Conservation (phyloP, 2,888 invertebrate species). For the Caenorhabditis zanzibari region DNA sequence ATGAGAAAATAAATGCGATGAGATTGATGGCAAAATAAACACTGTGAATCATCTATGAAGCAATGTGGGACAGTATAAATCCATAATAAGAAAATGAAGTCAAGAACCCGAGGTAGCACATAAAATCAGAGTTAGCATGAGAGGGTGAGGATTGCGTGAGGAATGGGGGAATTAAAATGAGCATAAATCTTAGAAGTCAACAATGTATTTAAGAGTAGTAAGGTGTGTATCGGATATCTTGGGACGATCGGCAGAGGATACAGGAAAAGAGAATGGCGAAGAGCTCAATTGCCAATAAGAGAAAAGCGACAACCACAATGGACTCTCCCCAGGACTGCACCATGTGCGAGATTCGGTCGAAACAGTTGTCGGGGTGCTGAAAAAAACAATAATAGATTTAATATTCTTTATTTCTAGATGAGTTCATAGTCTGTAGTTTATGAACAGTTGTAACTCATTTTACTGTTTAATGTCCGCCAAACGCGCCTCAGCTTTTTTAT, state of each 20-base stretch:
- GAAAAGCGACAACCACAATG: conserved; percentile 68
- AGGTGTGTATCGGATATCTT: conserved; percentile 73
- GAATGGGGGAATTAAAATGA: conserved; percentile 24
- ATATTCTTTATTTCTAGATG: neutral
- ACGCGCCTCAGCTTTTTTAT: no score
- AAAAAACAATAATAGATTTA: conserved; percentile 18
- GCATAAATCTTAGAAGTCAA: neutral
- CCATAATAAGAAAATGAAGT: neutral
- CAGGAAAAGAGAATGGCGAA: conserved; percentile 80
- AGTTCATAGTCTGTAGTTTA: neutral
- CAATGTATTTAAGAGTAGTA: conserved; percentile 69
- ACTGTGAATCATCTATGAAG: neutral
- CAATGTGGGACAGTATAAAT: neutral
- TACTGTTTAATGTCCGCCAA: no score
- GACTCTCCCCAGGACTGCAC: conserved; percentile 74
- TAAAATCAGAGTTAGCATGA: conserved; percentile 34
- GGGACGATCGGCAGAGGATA: conserved; percentile 78
- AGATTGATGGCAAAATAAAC: conserved; percentile 11
- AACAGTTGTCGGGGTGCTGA: conserved; percentile 78
- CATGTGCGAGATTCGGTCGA: conserved; percentile 72
- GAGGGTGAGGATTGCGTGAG: neutral
- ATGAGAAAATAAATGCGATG: neutral
- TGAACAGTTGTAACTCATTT: no score
- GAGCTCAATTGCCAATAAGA: conserved; percentile 74
- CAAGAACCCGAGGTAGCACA: conserved; percentile 26